Base-by-base conservation (phyloP, 2,888 invertebrate genomes). In the Gari tellinella region DNA sequence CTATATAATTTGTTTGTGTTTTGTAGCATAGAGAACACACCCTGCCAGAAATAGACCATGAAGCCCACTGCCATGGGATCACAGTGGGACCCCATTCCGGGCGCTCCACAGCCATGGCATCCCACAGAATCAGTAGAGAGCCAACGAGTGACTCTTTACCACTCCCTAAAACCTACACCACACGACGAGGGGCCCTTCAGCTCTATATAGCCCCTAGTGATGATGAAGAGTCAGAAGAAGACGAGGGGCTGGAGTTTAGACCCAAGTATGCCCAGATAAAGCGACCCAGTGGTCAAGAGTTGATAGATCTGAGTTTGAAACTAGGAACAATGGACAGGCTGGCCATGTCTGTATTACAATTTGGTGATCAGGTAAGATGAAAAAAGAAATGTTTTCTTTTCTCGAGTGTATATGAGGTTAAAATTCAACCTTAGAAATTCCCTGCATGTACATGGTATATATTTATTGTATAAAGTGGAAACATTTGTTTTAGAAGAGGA, bases 141-240 rank as follows among this genome's bases (percentile, higher is more conserved):
- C 26, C 67, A 49, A 61, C 63, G 12, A 21, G 51, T 12, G 61
- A 69, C 49, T 51, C 57, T 15, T 40, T 72, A 26, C 52, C 40
- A 19, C 61, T 90, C 8, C 90, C 90, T 15, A 90, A 90, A 65
- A 90, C 90, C 1, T 89, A 80, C 63, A 69, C 84, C n/a, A 90
- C 90, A 0, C 72, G 87, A 17, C 88, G 88, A 73, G 90, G 90
- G 25, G 88, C 89, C 8, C 74, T 90, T n/a, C 75, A 89, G 53
- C 66, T 90, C 43, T 90, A 87, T 61, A 72, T 87, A 7, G 86
- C 83, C 17, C 84, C 84, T 8, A 79, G 81, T 15, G 80, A 81
- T 40, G 70, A 72, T 12, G 56, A 65, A 19, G 43, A 73, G 10
- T 37, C 52, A 12, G 61, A 40, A 1, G 46, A 43, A 25, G 49